These are phyloP conservation scores for Nyctereutes procyonoides DNA, from an alignment of 2,113 vertebrate species.

Conservation along the genomic window DNA sequence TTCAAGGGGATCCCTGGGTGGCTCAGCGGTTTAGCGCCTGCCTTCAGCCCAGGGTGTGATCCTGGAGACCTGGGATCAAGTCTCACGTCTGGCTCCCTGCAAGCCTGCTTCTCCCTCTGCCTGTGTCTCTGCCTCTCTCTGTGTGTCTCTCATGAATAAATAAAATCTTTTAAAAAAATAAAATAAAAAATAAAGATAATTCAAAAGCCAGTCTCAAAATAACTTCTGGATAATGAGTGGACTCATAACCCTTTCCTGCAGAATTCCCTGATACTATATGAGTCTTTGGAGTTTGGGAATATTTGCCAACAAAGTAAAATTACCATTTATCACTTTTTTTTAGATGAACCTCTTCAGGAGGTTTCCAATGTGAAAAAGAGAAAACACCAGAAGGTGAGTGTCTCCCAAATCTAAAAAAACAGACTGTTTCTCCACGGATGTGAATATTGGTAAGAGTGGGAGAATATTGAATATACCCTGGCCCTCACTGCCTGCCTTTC, in stretches of 20 bases:
- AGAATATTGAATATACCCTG: background rate
- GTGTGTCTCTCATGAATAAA: too few relatives aligned
- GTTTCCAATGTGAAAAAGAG: background rate
- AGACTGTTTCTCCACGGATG: background rate
- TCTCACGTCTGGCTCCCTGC: too few relatives aligned
- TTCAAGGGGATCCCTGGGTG: background rate
- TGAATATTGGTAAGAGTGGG: background rate
- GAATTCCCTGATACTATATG: background rate
- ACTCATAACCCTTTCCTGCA: background rate
- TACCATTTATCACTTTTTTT: background rate
- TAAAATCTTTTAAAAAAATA: too few relatives aligned
- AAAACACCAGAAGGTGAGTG: background rate
- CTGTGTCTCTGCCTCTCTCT: too few relatives aligned
- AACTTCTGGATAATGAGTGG: background rate
- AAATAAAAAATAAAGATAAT: background rate
- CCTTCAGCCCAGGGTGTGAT: too few relatives aligned
- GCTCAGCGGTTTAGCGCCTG: background rate
- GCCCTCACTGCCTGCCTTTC: background rate
- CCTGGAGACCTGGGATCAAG: too few relatives aligned
- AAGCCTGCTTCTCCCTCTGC: too few relatives aligned
- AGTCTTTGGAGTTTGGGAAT: background rate
- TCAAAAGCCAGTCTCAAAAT: background rate
- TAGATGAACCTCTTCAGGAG: background rate
- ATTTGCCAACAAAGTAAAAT: background rate
- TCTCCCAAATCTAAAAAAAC: background rate